These are phyloP conservation scores for Eurypyga helias DNA, from an alignment of 2,113 vertebrate species.

Conservation along the genomic window DNA sequence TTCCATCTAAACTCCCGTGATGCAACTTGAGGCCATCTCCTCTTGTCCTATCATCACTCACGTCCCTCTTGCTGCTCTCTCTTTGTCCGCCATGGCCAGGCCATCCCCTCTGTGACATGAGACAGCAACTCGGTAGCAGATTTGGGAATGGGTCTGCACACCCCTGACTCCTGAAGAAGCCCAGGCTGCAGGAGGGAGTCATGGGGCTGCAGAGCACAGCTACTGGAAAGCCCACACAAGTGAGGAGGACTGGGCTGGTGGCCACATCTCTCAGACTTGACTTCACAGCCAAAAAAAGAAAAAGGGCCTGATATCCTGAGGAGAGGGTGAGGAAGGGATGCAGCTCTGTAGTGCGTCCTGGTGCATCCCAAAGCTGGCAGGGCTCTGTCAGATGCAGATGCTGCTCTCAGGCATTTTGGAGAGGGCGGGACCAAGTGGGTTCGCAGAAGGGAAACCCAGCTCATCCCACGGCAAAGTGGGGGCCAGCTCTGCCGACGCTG, in stretches of 20 bases:
- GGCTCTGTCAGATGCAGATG: not conserved
- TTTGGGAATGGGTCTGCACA: not conserved
- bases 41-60: not conserved
- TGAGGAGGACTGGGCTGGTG: not conserved
- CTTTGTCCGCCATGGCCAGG: not conserved
- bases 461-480: not conserved
- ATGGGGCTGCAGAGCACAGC: not conserved
- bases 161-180: not conserved
- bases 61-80: not conserved
- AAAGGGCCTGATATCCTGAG: fast-evolving
- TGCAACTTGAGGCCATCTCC: not conserved
- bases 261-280: not conserved
- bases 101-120: not conserved
- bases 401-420: not conserved
- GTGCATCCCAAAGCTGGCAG: not conserved
- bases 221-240: not conserved
- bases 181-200: not conserved
- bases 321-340: not conserved
- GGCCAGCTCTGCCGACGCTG: fast-evolving
- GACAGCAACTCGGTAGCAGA: not conserved
- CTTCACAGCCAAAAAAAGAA: not conserved
- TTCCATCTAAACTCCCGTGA: not conserved
- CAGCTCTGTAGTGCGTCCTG: fast-evolving
- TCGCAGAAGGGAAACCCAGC: not conserved
- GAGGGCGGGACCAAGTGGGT: not conserved